phyloP scores from a whole-genome alignment of 2,113 vertebrate genomes.

The Brevimyrus niger region DNA sequence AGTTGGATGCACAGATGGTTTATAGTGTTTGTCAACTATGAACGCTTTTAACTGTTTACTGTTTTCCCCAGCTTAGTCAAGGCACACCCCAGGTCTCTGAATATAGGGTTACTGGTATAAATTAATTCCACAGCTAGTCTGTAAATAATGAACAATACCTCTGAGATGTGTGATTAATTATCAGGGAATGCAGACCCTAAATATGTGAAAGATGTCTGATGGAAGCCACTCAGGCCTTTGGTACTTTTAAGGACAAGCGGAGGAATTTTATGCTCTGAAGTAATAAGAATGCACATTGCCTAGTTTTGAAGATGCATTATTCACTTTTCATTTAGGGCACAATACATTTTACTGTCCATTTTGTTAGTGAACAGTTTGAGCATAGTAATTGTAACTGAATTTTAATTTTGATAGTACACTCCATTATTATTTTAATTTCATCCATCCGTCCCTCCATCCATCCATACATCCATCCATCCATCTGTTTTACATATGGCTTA shows the following conservation, averaged over 20 bases:
- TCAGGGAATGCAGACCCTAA: background rate
- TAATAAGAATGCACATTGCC: background rate
- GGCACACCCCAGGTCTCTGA: background rate
- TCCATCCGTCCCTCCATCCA: background rate
- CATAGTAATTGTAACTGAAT: background rate
- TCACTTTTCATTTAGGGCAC: background rate
- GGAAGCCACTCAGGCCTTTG: background rate
- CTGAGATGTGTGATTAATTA: constrained; percentile 15
- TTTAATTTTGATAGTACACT: background rate
- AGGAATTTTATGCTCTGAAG: background rate
- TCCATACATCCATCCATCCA: background rate
- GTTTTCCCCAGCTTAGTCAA: background rate
- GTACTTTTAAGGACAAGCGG: background rate
- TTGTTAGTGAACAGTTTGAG: background rate
- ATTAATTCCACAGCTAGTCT: background rate
- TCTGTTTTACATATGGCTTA: background rate
- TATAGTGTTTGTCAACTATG: background rate
- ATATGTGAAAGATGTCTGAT: constrained; percentile 20
- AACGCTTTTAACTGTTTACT: background rate
- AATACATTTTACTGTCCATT: constrained; percentile 3
- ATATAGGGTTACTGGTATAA: background rate
- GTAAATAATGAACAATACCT: constrained; percentile 17
- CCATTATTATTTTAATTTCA: background rate
- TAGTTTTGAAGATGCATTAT: background rate
- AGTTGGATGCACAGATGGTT: background rate